Evolutionary conservation across 2,113 vertebrate species (phyloP), one percentile per base, ranked within the genome.

Genomic region (Eulacestoma nigropectus): DNA sequence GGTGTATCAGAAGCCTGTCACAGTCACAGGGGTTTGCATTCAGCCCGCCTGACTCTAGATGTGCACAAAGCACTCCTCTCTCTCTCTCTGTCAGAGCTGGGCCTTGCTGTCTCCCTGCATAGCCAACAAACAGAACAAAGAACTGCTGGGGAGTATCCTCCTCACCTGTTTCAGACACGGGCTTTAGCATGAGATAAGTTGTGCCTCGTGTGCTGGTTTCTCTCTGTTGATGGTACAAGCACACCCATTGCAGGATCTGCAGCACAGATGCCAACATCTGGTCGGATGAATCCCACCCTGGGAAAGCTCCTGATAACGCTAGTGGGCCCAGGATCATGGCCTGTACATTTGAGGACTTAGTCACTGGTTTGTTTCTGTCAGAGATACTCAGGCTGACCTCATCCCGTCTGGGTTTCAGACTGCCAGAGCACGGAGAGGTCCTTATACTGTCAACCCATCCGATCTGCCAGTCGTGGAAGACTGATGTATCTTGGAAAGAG

Each of bases 231-330:
- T 74, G 20, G 67, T 11, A 14, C 68, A 78, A 52, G 55, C 47
- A 19, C 20, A 9, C 11, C 0, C 0, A 26, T 2, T 14, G 37
- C 67, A 85, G 82, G 50, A 11, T 57, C 42, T 62, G 67, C 27
- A 41, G 53, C 23, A 46, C 1, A 69, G 47, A 23, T 50, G 9
- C 22, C 84, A 42, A 17, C 32, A 20, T 65, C 53, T 65, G 46
- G 5, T 42, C 0, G 0, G 59, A 19, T 41, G 42, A 83, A 55
- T 73, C 78, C 46, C 29, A 18, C 1, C 0, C 47, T 67, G 50
- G 60, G 33, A 69, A 85, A 70, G 57, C 16, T 59, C 32, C 67
- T 59, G 56, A 1, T 75, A 29, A 44, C 0, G 1, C 8, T 25
- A 3, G 0, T 22, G 55, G 14, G 37, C 42, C 63, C 0, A 2